phyloP scores from a whole-genome alignment of 2,113 vertebrate genomes.

The Centropristis striata region DNA sequence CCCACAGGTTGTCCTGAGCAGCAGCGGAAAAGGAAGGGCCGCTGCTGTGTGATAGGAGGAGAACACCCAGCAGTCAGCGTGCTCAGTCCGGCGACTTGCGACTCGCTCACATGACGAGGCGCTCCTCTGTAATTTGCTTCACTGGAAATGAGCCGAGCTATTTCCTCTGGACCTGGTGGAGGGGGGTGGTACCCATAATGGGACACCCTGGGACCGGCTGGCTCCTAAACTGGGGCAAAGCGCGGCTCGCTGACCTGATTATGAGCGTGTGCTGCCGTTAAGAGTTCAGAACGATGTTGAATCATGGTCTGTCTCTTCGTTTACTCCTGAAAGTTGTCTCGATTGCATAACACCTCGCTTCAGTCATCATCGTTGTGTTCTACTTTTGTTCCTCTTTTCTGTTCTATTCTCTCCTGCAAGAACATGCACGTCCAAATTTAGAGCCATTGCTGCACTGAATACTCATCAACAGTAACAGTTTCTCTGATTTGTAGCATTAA shows the following conservation, averaged over 20 bases:
- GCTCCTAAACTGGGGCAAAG: constrained; percentile 31
- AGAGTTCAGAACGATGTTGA: background rate
- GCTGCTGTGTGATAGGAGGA: constrained; percentile 27
- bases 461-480: too few relatives aligned
- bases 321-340: too few relatives aligned
- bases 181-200: constrained; percentile 51
- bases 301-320: too few relatives aligned
- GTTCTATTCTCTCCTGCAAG: too few relatives aligned
- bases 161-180: constrained; percentile 71
- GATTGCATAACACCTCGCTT: too few relatives aligned
- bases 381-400: too few relatives aligned
- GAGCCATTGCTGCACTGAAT: too few relatives aligned
- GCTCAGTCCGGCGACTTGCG: too few relatives aligned
- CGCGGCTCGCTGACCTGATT: constrained; percentile 23
- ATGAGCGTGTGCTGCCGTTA: constrained; percentile 6
- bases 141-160: constrained; percentile 74
- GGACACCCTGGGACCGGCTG: constrained; percentile 45
- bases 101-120: constrained; percentile 37
- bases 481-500: too few relatives aligned
- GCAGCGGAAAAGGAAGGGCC: constrained; percentile 49
- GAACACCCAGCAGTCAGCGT: constrained; percentile 31
- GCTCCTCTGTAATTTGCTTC: constrained; percentile 66
- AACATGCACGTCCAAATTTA: too few relatives aligned
- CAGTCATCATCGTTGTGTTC: too few relatives aligned
- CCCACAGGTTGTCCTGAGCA: constrained; percentile 35